Evolutionary conservation across 2,888 invertebrate species (phyloP).

Genomic region (Melanostoma mellinum): DNA sequence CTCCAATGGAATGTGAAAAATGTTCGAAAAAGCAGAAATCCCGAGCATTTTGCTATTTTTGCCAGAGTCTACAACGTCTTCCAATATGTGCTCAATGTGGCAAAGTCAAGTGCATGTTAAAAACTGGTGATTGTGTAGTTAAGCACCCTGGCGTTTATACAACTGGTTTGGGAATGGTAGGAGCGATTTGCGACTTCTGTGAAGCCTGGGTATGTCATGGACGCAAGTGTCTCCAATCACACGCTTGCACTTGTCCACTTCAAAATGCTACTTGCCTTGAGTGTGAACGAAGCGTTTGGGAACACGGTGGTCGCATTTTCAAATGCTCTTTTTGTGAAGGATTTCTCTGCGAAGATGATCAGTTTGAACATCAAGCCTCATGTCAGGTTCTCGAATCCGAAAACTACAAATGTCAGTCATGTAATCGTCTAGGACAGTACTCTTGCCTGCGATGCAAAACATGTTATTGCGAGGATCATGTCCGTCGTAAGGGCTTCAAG

Average conservation of each 20-base stretch:
- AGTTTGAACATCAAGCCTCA: conserved; percentile 95
- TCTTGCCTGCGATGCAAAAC: conserved; percentile 97
- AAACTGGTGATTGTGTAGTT: conserved; percentile 96
- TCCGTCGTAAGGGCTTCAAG: conserved; percentile 94
- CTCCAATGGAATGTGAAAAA: conserved; percentile 92
- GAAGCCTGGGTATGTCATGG: conserved; percentile 99
- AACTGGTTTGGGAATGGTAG: conserved; percentile 94
- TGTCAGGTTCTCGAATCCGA: conserved; percentile 98
- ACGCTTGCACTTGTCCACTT: conserved; percentile 95
- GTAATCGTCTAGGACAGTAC: conserved; percentile 96
- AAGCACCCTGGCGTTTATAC: conserved; percentile 94
- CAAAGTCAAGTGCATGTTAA: conserved; percentile 97
- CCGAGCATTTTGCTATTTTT: conserved; percentile 98
- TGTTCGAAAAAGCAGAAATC: conserved; percentile 94
- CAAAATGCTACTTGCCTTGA: conserved; percentile 94
- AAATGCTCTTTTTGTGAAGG: conserved; percentile 95
- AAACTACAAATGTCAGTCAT: conserved; percentile 97
- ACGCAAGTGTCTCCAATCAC: conserved; percentile 93
- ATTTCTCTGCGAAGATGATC: conserved; percentile 87
- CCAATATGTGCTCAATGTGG: conserved; percentile 97
- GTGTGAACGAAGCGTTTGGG: conserved; percentile 97
- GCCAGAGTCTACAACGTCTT: conserved; percentile 92
- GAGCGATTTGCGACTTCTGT: conserved; percentile 98
- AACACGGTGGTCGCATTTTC: conserved; percentile 96
- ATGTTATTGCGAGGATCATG: conserved; percentile 98